Percentiles rank a stretch among this genome's conserved stretches.
phyloP scores from a whole-genome alignment of 1,140 invertebrate species.

The Scaptomyza montana region DNA sequence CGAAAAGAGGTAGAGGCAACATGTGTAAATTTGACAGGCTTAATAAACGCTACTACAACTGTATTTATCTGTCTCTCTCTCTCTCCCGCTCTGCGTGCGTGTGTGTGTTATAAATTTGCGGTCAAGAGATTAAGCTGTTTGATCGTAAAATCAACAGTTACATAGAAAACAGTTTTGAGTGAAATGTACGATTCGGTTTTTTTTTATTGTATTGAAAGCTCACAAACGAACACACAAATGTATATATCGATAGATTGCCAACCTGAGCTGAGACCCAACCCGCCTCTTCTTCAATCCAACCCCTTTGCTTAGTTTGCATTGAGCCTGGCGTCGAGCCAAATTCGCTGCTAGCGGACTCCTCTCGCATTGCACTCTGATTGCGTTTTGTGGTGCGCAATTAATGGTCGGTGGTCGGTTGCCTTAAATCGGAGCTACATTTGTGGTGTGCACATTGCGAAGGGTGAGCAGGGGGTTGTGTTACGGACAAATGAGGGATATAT shows the following conservation, averaged over 20 bases:
- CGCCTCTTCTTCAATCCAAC: neutral
- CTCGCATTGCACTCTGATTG: conserved; percentile 67
- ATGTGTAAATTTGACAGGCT: conserved; percentile 76
- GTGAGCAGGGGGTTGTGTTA: neutral
- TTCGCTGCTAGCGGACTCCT: conserved; percentile 6
- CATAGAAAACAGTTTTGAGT: conserved; percentile 74
- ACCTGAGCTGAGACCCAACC: neutral
- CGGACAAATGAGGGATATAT: too few species aligned
- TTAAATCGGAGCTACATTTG: conserved; percentile 10
- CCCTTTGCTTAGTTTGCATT: neutral
- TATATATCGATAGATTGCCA: conserved; percentile 11
- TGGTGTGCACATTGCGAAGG: neutral
- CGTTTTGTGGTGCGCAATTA: conserved; percentile 76
- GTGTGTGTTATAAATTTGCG: conserved; percentile 66
- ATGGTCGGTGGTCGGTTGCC: conserved; percentile 44
- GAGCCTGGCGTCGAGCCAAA: conserved; percentile 31
- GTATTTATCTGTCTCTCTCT: neutral
- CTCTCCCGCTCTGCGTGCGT: neutral
- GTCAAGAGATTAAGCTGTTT: conserved; percentile 75
- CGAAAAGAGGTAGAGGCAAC: conserved; percentile 14
- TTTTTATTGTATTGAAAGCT: neutral
- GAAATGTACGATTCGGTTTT: conserved; percentile 43
- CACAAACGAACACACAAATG: neutral
- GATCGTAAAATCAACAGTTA: conserved; percentile 78
- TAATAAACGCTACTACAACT: conserved; percentile 55